A percentile compares a stretch with the other conserved stretches of the same genome.
Evolutionary conservation across 2,113 vertebrate species (phyloP).

Genomic region (Numenius arquata): DNA sequence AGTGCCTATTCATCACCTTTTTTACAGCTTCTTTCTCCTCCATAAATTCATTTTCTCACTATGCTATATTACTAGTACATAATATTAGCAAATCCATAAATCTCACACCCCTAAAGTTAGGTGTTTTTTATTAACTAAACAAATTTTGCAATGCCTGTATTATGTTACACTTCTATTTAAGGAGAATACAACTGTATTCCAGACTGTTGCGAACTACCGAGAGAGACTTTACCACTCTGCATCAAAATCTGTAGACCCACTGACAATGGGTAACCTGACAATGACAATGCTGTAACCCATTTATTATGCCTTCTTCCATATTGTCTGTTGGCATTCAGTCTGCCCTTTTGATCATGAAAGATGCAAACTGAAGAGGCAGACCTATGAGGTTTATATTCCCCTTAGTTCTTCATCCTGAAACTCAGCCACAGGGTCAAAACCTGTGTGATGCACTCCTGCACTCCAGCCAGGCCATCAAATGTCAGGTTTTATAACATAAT

Average conservation of each 20-base stretch:
- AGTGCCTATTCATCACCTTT: background rate
- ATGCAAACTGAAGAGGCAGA: background rate
- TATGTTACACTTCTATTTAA: background rate
- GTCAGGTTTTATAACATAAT: background rate
- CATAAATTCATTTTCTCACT: background rate
- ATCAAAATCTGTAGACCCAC: background rate
- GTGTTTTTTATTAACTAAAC: background rate
- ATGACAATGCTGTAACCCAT: background rate
- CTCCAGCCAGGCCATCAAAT: background rate
- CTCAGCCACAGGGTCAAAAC: background rate
- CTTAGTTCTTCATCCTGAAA: background rate
- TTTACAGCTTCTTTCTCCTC: background rate
- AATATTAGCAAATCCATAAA: background rate
- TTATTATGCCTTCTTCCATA: background rate
- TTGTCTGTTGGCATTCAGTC: background rate
- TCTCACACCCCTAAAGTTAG: background rate
- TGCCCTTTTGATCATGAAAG: background rate
- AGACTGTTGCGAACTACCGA: background rate
- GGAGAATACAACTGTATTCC: background rate
- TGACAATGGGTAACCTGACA: background rate
- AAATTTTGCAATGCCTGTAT: background rate
- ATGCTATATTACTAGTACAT: background rate
- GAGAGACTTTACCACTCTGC: background rate
- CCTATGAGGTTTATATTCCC: background rate
- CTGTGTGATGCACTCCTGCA: background rate